Conservation (phyloP, 1,140 invertebrate genomes). For the Philopotamus ludificatus region DNA sequence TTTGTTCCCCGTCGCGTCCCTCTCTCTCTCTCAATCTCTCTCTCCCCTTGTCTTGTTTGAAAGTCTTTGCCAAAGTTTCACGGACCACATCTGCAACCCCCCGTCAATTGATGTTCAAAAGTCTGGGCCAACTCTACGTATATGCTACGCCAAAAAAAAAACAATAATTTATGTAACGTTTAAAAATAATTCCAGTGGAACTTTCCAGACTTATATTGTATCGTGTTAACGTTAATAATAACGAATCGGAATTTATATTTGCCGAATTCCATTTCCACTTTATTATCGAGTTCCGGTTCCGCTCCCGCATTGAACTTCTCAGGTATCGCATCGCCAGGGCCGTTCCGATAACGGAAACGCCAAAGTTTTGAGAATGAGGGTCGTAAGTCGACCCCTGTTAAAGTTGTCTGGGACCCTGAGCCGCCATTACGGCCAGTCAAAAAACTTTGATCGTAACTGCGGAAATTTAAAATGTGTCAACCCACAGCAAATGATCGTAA, state of each 20-base stretch:
- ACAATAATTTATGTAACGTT: no score
- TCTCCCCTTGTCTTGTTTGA: neutral
- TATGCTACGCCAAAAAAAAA: no score
- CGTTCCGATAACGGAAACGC: neutral
- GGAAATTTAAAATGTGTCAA: neutral
- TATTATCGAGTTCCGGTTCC: no score
- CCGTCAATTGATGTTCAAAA: neutral
- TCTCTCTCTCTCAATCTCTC: no score
- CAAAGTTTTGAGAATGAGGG: neutral
- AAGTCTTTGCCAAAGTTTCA: neutral
- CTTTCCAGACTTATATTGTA: no score
- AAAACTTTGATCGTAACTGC: neutral
- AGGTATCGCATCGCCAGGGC: neutral
- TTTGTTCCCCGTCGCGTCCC: neutral
- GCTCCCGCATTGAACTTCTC: neutral
- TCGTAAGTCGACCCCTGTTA: neutral
- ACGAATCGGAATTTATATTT: no score
- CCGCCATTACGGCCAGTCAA: neutral
- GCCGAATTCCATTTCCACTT: no score
- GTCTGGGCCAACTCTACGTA: neutral
- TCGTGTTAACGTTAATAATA: no score
- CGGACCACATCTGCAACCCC: slow-evolving; percentile 11
- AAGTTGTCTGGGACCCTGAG: neutral
- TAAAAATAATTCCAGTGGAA: no score
- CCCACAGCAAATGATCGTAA: neutral